Percentiles rank a stretch among this genome's conserved stretches.
Evolutionary conservation across 2,113 vertebrate species (phyloP).

Genomic region (Sinocyclocheilus maitianheensis): DNA sequence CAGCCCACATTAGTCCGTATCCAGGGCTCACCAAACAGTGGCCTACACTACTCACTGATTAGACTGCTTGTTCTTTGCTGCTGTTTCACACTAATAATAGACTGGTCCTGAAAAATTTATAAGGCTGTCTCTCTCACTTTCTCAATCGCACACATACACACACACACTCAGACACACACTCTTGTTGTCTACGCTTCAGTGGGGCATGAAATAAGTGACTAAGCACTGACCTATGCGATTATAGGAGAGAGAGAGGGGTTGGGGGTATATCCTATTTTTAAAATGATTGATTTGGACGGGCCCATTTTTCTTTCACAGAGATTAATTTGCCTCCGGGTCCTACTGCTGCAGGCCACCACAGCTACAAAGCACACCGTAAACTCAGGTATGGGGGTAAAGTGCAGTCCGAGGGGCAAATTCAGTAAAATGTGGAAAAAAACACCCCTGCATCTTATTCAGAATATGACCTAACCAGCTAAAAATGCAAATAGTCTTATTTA

Average conservation of each 20-base stretch:
- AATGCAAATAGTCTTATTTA: background rate
- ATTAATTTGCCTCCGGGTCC: conserved; percentile 44
- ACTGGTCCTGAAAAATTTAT: conserved; percentile 32
- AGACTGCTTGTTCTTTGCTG: conserved; percentile 33
- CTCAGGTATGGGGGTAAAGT: background rate
- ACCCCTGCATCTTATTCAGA: background rate
- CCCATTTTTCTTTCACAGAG: conserved; percentile 47
- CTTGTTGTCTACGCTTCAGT: conserved; percentile 45
- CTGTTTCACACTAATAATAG: conserved; percentile 43
- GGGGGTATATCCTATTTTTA: conserved; percentile 46
- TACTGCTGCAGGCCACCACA: background rate
- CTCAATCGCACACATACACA: conserved; percentile 5
- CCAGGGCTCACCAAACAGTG: conserved; percentile 3
- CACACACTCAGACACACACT: conserved; percentile 36
- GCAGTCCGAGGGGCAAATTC: background rate
- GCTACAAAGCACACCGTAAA: conserved; percentile 13
- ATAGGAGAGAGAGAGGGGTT: conserved; percentile 2
- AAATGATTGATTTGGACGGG: conserved; percentile 49
- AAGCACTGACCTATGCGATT: conserved; percentile 45
- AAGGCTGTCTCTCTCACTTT: conserved; percentile 34
- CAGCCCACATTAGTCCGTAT: background rate
- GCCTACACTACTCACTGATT: conserved; percentile 25
- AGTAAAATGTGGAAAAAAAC: background rate
- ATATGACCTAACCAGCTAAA: background rate
- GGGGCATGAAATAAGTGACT: conserved; percentile 51